Conservation (phyloP, 1,140 invertebrate genomes). For the Pogonomyrmex barbatus region DNA sequence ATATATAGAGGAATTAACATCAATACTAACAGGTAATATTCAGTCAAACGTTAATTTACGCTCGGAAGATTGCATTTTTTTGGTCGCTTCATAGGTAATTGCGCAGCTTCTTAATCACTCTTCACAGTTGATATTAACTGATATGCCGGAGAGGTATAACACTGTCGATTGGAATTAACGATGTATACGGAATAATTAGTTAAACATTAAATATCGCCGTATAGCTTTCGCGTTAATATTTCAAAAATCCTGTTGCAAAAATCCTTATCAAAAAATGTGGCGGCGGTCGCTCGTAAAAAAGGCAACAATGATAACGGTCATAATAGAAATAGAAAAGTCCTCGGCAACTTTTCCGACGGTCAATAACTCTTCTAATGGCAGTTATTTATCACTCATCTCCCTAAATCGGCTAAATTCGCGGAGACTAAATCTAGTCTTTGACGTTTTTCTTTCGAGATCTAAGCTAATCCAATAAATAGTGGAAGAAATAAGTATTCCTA, state of each 20-base stretch:
- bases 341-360: constrained; percentile 44
- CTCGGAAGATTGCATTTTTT: constrained; percentile 51
- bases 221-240: constrained; percentile 1
- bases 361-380: constrained; percentile 77
- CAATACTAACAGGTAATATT: constrained; percentile 18
- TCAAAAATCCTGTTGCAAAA: constrained; percentile 50
- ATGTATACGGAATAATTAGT: constrained; percentile 30
- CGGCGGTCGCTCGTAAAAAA: constrained; percentile 76
- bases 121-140: constrained; percentile 63
- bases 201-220: constrained; percentile 29
- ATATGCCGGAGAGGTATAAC: constrained; percentile 60
- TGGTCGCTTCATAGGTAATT: constrained; percentile 15
- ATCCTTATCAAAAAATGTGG: constrained; percentile 72
- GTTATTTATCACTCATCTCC: constrained; percentile 71
- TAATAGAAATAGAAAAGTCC: constrained; percentile 66
- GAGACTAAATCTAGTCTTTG: constrained; percentile 57
- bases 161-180: not conserved
- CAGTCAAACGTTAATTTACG: constrained; percentile 21
- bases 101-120: constrained; percentile 14
- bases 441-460: constrained; percentile 68
- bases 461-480: constrained; percentile 83
- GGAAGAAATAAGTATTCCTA: constrained; percentile 82
- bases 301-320: constrained; percentile 72
- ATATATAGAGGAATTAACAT: constrained; percentile 43
- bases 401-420: constrained; percentile 52